phyloP scores from a whole-genome alignment of 1,140 invertebrate genomes.

The Batillaria attramentaria region DNA sequence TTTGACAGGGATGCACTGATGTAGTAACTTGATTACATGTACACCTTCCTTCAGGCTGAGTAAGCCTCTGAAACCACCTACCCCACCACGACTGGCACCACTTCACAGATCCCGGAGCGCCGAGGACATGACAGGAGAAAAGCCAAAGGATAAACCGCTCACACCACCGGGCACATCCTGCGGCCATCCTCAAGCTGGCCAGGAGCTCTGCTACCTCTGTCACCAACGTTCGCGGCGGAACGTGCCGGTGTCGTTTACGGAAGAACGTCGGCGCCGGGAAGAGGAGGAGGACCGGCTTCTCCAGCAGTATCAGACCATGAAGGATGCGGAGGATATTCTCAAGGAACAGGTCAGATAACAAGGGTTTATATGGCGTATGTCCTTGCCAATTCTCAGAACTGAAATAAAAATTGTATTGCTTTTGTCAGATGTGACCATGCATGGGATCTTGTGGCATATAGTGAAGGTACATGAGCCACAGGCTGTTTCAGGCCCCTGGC shows the following conservation, averaged over 20 bases:
- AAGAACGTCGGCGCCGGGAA: slow-evolving; percentile 65
- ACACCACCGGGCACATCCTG: slow-evolving; percentile 39
- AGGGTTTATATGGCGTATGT: too few relatives aligned
- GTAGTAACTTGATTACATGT: too few relatives aligned
- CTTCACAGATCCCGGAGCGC: slow-evolving; percentile 49
- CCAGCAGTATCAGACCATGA: slow-evolving; percentile 70
- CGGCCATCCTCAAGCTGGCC: slow-evolving; percentile 68
- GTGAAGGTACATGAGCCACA: too few relatives aligned
- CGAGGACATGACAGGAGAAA: slow-evolving; percentile 31
- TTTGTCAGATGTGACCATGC: too few relatives aligned
- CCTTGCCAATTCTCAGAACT: too few relatives aligned
- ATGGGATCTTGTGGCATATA: too few relatives aligned
- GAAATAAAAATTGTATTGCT: too few relatives aligned
- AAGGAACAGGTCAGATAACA: slow-evolving; percentile 64
- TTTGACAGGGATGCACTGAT: too few relatives aligned
- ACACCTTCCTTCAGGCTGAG: too few relatives aligned
- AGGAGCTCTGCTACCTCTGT: slow-evolving; percentile 72
- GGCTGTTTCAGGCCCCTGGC: too few relatives aligned
- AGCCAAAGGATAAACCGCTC: slow-evolving; percentile 28
- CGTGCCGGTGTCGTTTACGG: slow-evolving; percentile 68
- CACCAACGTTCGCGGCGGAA: slow-evolving; percentile 69
- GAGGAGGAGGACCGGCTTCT: slow-evolving; percentile 69
- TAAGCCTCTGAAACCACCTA: slow-evolving; percentile 40
- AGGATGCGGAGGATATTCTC: slow-evolving; percentile 67
- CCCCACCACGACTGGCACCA: slow-evolving; percentile 50